phyloP scores from a whole-genome alignment of 2,113 vertebrate genomes.

The Proteles cristata region DNA sequence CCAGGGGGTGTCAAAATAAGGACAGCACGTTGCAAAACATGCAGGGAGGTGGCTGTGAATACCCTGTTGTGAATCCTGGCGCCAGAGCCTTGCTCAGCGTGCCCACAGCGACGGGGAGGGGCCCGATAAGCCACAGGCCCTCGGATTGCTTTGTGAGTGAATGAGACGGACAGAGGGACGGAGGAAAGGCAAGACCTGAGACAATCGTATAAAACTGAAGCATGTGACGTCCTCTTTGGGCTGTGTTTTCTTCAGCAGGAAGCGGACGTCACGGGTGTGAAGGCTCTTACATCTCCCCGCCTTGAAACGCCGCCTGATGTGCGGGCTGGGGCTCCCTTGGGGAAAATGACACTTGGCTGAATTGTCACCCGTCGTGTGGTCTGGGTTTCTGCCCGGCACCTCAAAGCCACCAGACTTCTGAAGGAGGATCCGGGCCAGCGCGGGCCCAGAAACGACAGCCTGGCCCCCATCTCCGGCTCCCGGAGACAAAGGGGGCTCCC shows the following conservation, averaged over 20 bases:
- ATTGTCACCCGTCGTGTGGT: accelerated
- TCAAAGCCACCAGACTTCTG: accelerated
- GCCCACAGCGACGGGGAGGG: accelerated
- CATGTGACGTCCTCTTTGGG: neutral
- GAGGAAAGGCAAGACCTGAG: neutral
- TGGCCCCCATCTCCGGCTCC: accelerated
- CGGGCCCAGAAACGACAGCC: accelerated
- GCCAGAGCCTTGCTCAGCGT: neutral
- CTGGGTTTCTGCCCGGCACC: neutral
- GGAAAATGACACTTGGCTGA: neutral
- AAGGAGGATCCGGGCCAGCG: neutral
- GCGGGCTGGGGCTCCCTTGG: accelerated
- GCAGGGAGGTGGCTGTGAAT: accelerated
- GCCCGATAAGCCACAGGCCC: accelerated
- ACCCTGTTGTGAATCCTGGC: neutral
- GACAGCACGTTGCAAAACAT: neutral
- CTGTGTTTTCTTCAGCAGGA: neutral
- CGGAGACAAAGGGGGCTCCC: accelerated
- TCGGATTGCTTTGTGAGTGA: neutral
- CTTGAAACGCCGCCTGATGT: accelerated
- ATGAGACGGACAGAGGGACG: too few relatives aligned
- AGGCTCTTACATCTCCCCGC: neutral
- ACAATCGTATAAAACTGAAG: accelerated
- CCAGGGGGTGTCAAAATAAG: neutral
- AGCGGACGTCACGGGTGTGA: neutral